phyloP scores from a whole-genome alignment of 2,113 vertebrate genomes.

The Ariopsis seemanni region DNA sequence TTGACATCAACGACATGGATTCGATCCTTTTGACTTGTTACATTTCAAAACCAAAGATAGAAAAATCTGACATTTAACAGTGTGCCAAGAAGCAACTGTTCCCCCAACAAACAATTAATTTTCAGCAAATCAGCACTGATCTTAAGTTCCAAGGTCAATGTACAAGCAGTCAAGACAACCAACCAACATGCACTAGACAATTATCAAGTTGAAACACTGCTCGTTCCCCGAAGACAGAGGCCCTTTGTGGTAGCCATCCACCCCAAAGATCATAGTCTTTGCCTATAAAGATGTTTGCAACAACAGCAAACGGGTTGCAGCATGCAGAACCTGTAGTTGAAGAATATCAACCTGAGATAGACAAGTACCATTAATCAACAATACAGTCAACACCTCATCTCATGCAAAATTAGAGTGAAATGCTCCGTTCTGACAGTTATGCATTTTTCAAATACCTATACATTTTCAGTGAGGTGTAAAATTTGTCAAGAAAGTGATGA shows the following conservation, averaged over 20 bases:
- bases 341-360: background rate
- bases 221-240: background rate
- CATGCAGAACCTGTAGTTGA: background rate
- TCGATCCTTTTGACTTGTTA: background rate
- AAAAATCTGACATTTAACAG: background rate
- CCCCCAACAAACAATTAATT: background rate
- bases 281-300: background rate
- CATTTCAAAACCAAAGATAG: background rate
- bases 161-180: background rate
- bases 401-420: too few species aligned
- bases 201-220: background rate
- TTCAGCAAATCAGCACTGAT: background rate
- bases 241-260: background rate
- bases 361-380: background rate
- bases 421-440: background rate
- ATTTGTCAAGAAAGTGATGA: background rate
- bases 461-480: background rate
- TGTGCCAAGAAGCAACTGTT: too few species aligned
- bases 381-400: background rate
- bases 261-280: background rate
- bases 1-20: background rate
- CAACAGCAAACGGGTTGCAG: background rate
- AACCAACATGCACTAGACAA: background rate
- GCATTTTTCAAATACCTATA: background rate
- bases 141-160: background rate